Evolutionary conservation across 2,888 invertebrate genomes (phyloP), one percentile per base, ranked within the genome.

Genomic region (Himalopsyche japonica): DNA sequence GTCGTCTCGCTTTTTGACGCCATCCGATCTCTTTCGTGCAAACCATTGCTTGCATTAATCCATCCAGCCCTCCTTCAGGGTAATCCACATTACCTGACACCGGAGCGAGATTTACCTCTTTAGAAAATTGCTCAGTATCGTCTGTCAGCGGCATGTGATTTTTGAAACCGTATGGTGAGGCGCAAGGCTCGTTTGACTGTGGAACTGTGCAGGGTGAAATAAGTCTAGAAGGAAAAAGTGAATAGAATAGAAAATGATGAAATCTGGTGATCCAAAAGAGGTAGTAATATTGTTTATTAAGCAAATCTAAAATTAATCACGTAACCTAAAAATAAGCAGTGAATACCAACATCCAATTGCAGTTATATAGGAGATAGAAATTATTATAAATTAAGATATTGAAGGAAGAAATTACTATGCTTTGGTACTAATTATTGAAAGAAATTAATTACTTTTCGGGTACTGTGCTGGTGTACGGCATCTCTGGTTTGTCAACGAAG

Each of bases 31-130:
- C 90, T 18, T 94, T 88, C 87, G 93, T 90, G 88, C 96, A 96
- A 6, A 94, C 95, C 85, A 97, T 95, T 0, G 94, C 95, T 91
- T 98, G 98, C 92, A 98, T 96, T 34, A 98, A 92, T 4, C 97
- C 98, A 89, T 98, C 98, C 79, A 98, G 93, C 0, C 97, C 97
- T 8, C 97, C 97, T 91, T 98, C 97, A 0, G 95, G 96, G 0
- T 90, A 88, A 88, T 96, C 96, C 82, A 95, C 89, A 89, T 94
- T 95, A 1, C 89, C 89, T 1, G 94, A 94, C 34, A 91, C 89
- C 7, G 89, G 87, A 0, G 92, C 91, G 0, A 88, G 87, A 0
- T 90, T 90, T 1, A 95, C 90, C 78, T 89, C 88, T 0, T 88
- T 85, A 87, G 90, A 88, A 87, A 94, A 94, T 57, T 86, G 88